These are phyloP conservation scores for Pholis gunnellus DNA, from an alignment of 2,113 vertebrate genomes.

Conservation along the genomic window DNA sequence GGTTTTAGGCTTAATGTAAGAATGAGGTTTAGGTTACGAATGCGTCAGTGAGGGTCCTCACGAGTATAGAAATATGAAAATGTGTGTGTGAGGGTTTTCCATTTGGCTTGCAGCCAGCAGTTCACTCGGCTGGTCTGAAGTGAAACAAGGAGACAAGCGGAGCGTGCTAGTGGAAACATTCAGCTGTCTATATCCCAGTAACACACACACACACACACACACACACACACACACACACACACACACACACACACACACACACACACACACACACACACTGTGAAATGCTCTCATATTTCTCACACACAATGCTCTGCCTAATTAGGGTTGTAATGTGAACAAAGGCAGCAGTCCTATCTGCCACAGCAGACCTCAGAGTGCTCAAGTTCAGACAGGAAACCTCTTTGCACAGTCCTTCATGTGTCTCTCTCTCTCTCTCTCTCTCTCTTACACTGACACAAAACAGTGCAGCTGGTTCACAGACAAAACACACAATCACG, in stretches of 20 bases:
- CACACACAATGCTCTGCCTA: slow-evolving; percentile 74
- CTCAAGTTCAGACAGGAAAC: slow-evolving; percentile 58
- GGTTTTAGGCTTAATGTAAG: not conserved
- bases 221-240: slow-evolving; percentile 22
- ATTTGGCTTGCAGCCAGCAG: slow-evolving; percentile 58
- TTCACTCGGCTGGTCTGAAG: slow-evolving; percentile 59
- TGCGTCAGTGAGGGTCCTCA: not conserved
- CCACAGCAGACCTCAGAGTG: slow-evolving; percentile 62
- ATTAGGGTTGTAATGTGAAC: slow-evolving; percentile 83
- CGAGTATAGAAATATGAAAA: not conserved
- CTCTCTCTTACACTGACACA: not conserved
- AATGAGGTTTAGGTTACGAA: not conserved
- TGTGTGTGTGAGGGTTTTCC: slow-evolving; percentile 36
- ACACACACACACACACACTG: slow-evolving; percentile 19
- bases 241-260: slow-evolving; percentile 20
- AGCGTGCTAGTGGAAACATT: slow-evolving; percentile 60
- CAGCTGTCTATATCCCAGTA: slow-evolving; percentile 65
- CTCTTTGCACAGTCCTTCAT: slow-evolving; percentile 60
- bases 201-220: slow-evolving; percentile 20
- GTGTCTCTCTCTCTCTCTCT: slow-evolving; percentile 12
- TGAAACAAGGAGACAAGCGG: slow-evolving; percentile 60
- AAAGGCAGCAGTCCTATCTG: slow-evolving; percentile 74
- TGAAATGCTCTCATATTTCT: slow-evolving; percentile 68
- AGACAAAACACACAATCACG: slow-evolving; percentile 19
- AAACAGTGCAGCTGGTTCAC: slow-evolving; percentile 4